Conservation (phyloP, 2,113 vertebrate genomes). For the Oryzias curvinotus region DNA sequence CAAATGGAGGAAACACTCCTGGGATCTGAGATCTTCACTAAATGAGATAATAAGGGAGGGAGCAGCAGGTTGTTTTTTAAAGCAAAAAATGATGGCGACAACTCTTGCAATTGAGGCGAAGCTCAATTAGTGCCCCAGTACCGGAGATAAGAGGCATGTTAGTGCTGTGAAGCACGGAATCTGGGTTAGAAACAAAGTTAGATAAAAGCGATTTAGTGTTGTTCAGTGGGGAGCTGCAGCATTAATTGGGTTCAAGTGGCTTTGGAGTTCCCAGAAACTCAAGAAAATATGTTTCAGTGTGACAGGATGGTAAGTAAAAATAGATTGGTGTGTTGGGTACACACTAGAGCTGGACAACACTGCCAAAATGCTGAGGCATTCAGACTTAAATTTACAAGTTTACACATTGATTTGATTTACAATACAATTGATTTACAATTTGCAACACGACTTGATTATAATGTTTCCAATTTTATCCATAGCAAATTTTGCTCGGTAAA, state of each 20-base stretch:
- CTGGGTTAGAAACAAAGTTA: constrained; percentile 56
- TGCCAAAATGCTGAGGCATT: too few species aligned
- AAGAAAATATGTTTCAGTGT: constrained; percentile 24
- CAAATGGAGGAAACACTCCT: not conserved
- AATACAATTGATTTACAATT: too few species aligned
- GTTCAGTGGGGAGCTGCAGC: constrained; percentile 6
- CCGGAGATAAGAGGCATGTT: constrained; percentile 13
- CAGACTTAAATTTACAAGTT: too few species aligned
- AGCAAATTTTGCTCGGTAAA: too few species aligned
- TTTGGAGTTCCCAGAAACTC: constrained; percentile 49
- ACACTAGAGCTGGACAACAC: too few species aligned
- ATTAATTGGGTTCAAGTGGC: constrained; percentile 46
- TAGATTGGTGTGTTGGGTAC: constrained; percentile 28
- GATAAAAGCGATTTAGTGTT: constrained; percentile 41
- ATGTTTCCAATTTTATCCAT: too few species aligned
- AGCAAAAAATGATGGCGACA: constrained; percentile 25
- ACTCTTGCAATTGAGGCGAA: constrained; percentile 22
- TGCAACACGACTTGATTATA: too few species aligned
- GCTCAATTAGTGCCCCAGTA: constrained; percentile 43
- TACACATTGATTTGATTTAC: too few species aligned
- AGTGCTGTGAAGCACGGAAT: constrained; percentile 28
- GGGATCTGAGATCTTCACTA: constrained; percentile 26
- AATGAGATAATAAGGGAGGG: constrained; percentile 44
- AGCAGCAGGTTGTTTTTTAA: constrained; percentile 42
- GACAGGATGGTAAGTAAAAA: constrained; percentile 57